phyloP scores from a whole-genome alignment of 2,888 invertebrate species.

The Baccha elongata region DNA sequence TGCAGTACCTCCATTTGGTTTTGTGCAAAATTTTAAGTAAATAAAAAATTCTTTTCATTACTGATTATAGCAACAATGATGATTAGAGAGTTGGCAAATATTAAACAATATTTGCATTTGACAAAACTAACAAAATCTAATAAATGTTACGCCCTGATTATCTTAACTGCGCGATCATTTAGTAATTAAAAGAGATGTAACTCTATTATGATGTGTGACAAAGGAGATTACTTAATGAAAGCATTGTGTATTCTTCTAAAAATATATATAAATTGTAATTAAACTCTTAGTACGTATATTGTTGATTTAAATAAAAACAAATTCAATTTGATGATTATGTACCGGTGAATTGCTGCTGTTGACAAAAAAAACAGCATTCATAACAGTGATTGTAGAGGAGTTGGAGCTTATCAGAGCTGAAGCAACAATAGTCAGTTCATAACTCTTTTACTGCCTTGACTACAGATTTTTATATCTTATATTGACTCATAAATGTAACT shows the following conservation, averaged over 20 bases:
- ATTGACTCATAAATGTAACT: neutral
- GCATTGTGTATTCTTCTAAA: conserved; percentile 10
- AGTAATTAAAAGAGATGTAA: conserved; percentile 59
- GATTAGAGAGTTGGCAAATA: neutral
- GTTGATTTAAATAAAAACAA: conserved; percentile 30
- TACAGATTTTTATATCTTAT: neutral
- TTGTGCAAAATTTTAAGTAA: neutral
- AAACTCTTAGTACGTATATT: conserved; percentile 1
- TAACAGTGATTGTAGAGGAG: neutral
- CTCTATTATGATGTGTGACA: neutral
- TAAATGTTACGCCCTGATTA: conserved; percentile 56
- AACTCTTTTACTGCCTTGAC: neutral
- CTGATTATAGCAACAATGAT: neutral
- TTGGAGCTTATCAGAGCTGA: neutral
- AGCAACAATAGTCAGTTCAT: no score
- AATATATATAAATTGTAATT: conserved; percentile 37
- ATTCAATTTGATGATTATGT: conserved; percentile 48
- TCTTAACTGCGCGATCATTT: conserved; percentile 59
- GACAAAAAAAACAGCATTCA: neutral
- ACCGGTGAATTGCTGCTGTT: neutral
- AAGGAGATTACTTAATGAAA: conserved; percentile 6
- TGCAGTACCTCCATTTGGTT: conserved; percentile 3
- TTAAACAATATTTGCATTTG: conserved; percentile 13
- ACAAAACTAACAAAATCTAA: conserved; percentile 41
- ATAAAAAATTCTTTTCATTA: conserved; percentile 1